Evolutionary conservation across 35 echinoderm and acorn worm genomes (phyloP).

Genomic region (Diadema setosum): DNA sequence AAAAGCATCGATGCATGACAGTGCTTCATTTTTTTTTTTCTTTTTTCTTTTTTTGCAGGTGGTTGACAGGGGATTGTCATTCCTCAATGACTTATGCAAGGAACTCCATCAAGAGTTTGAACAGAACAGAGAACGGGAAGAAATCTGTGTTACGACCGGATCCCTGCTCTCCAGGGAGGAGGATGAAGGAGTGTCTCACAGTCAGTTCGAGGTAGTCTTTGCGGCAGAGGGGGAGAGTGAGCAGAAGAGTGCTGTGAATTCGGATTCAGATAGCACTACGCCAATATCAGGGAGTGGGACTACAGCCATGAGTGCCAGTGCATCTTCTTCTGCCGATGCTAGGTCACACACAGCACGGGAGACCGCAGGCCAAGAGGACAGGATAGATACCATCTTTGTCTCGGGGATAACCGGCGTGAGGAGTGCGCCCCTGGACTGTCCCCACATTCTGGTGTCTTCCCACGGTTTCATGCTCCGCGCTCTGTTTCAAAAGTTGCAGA

Average conservation of each 20-base stretch:
- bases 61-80: neutral
- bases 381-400: neutral
- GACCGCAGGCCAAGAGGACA: no score
- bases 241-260: neutral
- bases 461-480: neutral
- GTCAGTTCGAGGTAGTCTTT: neutral
- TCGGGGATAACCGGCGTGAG: neutral
- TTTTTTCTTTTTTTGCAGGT: neutral
- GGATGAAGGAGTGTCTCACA: neutral
- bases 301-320: neutral
- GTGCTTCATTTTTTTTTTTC: neutral
- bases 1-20: no score
- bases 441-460: neutral
- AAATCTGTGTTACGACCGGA: neutral
- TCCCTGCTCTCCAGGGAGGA: neutral
- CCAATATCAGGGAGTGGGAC: neutral
- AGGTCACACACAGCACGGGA: no score
- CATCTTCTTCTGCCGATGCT: no score
- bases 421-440: neutral
- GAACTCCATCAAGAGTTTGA: neutral
- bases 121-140: neutral
- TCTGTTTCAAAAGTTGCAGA: neutral
- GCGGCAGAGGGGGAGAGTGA: neutral
- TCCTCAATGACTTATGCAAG: neutral
- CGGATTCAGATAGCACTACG: neutral